Evolutionary conservation across 2,113 vertebrate species (phyloP).

Genomic region (Sterrhoptilus dennistouni): DNA sequence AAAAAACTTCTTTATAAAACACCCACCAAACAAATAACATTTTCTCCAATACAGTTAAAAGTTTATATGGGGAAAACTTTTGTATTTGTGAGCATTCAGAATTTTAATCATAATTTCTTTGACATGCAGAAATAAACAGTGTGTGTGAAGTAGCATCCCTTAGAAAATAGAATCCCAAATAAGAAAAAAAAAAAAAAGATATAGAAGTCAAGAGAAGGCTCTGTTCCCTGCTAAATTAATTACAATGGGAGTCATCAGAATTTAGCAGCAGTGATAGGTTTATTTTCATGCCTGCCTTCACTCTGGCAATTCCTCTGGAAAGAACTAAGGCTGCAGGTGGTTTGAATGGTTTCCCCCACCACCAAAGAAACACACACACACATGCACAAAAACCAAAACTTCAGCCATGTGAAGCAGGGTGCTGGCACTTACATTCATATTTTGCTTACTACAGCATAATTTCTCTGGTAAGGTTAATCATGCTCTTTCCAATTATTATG

Average conservation of each 20-base stretch:
- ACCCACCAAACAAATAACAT: neutral
- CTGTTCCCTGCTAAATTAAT: slow-evolving; percentile 64
- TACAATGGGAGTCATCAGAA: slow-evolving; percentile 64
- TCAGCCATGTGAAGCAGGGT: neutral
- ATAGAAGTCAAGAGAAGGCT: slow-evolving; percentile 23
- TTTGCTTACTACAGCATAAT: neutral
- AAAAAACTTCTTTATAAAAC: neutral
- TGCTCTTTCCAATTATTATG: slow-evolving; percentile 9
- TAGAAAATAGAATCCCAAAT: slow-evolving; percentile 49
- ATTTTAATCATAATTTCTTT: slow-evolving; percentile 58
- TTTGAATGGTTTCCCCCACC: neutral
- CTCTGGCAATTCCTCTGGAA: slow-evolving; percentile 19
- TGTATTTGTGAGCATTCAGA: slow-evolving; percentile 33
- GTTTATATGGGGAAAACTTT: neutral
- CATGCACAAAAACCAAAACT: neutral
- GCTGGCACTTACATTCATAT: neutral
- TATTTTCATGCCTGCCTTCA: slow-evolving; percentile 62
- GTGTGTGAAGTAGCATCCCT: slow-evolving; percentile 25
- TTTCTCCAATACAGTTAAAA: neutral
- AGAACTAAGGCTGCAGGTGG: slow-evolving; percentile 31
- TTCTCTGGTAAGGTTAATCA: slow-evolving; percentile 31
- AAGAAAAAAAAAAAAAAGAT: neutral
- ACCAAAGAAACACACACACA: neutral
- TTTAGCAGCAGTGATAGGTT: slow-evolving; percentile 51
- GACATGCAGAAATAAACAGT: slow-evolving; percentile 62